Base-by-base conservation (phyloP, 2,888 invertebrate genomes). In the Galeruca laticollis region DNA sequence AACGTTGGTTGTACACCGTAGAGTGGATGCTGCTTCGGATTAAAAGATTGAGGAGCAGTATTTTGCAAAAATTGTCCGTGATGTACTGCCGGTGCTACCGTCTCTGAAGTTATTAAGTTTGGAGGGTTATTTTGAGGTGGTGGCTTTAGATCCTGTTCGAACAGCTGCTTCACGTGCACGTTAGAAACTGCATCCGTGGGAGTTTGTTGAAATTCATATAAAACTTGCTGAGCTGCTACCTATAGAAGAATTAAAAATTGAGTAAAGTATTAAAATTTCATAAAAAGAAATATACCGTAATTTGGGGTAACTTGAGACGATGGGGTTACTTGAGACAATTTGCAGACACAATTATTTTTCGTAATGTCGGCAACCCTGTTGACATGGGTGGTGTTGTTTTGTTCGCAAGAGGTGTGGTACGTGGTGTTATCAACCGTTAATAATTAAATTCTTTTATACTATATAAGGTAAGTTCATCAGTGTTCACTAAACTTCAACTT, bases 121-220 rank as follows among this genome's bases (percentile, higher is more conserved):
- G 40, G 60, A 2, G 57, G 57, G 11, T 51, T 43, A 51, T 35
- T 59, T 15, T 56, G 57, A 18, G 67, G 67, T 11, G 61, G 61
- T 2, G 60, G 52, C 37, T 60, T 60, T n/a, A 68, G 20, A 33
- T 68, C 47, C 1, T 60, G 69, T 33, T 69, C 54, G n/a, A 65
- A 69, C 2, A 64, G 47, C 31, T 68, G 64, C 35, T 71, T 71
- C 9, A 83, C 80, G 52, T 82, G 82, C 9, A 81, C 80, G 59
- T 82, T 82, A 0, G 81, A 80, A n/a, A 79, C 80, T 2, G 81
- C 74, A 66, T 82, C 82, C 11, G 79, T 79, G 15, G 82, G 82
- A 0, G 82, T 80, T 75, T 82, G 82, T 68, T 83, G 81, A 66
- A 80, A 82, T 72, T 82, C 82, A 73, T 83, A 82, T 11, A 82